These are phyloP conservation scores for Atherinomorus stipes DNA, from an alignment of 2,113 vertebrate genomes.

Conservation along the genomic window DNA sequence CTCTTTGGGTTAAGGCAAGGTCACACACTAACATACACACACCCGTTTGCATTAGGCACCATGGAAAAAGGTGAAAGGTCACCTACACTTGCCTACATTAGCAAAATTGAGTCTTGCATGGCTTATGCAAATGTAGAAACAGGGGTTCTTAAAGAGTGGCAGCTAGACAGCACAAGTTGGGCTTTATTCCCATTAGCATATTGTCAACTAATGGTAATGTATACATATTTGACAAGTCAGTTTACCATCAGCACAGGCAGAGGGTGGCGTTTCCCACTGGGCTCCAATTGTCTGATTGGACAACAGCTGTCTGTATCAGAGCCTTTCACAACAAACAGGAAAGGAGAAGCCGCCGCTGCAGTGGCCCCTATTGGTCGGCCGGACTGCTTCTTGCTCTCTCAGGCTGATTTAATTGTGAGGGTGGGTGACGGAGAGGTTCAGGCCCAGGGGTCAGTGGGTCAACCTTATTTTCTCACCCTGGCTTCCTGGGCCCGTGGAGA, in stretches of 20 bases:
- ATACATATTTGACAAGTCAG: constrained; percentile 75
- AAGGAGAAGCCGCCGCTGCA: constrained; percentile 29
- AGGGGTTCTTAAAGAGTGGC: constrained; percentile 70
- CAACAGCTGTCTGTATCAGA: constrained; percentile 45
- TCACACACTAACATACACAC: constrained; percentile 65
- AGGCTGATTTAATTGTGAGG: constrained; percentile 86
- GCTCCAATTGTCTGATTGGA: constrained; percentile 43
- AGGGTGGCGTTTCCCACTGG: constrained; percentile 21
- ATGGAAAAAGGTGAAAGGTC: constrained; percentile 74
- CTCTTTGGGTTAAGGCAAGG: constrained; percentile 67
- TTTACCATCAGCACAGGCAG: constrained; percentile 62
- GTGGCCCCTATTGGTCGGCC: constrained; percentile 53
- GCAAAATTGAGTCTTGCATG: constrained; percentile 79
- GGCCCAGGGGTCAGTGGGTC: constrained; percentile 81
- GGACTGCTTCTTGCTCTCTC: constrained; percentile 61
- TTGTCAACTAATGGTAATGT: constrained; percentile 79
- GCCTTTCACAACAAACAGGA: constrained; percentile 60
- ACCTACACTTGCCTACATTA: constrained; percentile 76
- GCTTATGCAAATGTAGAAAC: constrained; percentile 79
- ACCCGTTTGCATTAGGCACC: constrained; percentile 70
- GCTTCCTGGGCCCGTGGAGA: constrained; percentile 78
- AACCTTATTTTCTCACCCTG: constrained; percentile 86
- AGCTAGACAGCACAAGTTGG: constrained; percentile 71
- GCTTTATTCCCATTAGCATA: constrained; percentile 78
- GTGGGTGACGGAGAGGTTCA: constrained; percentile 82